Evolutionary conservation across 2,888 invertebrate genomes (phyloP).

Genomic region (Leuctra nigra): DNA sequence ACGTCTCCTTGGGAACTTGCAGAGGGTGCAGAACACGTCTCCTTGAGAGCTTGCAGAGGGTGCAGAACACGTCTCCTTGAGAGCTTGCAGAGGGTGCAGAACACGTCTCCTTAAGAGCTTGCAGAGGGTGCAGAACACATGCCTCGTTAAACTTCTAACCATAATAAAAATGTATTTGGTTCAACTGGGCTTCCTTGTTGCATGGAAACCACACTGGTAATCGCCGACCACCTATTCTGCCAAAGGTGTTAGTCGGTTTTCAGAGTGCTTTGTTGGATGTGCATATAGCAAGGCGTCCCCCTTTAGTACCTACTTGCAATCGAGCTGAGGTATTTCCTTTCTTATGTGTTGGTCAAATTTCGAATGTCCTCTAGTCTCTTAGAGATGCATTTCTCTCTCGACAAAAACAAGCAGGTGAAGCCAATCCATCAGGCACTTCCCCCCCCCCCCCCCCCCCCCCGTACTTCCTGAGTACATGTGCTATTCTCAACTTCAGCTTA

Average conservation of each 20-base stretch:
- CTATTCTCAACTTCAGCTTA: neutral
- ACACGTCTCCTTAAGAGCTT: too few relatives aligned
- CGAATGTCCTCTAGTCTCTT: neutral
- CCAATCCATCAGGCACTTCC: neutral
- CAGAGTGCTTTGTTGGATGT: neutral
- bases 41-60: too few relatives aligned
- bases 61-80: too few relatives aligned
- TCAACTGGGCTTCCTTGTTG: too few relatives aligned
- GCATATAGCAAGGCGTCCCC: neutral
- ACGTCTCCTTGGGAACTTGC: too few relatives aligned
- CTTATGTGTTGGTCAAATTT: neutral
- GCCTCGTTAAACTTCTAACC: too few relatives aligned
- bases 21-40: too few relatives aligned
- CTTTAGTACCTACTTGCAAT: neutral
- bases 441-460: neutral
- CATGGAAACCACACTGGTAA: neutral
- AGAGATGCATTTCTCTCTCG: neutral
- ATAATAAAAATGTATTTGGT: too few relatives aligned
- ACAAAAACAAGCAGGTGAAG: neutral
- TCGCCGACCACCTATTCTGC: neutral
- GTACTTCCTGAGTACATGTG: neutral
- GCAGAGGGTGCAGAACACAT: too few relatives aligned
- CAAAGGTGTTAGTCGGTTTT: neutral
- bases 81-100: too few relatives aligned
- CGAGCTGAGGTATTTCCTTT: neutral